Evolutionary conservation across 2,888 invertebrate species (phyloP).

Genomic region (Tetramorium bicarinatum): DNA sequence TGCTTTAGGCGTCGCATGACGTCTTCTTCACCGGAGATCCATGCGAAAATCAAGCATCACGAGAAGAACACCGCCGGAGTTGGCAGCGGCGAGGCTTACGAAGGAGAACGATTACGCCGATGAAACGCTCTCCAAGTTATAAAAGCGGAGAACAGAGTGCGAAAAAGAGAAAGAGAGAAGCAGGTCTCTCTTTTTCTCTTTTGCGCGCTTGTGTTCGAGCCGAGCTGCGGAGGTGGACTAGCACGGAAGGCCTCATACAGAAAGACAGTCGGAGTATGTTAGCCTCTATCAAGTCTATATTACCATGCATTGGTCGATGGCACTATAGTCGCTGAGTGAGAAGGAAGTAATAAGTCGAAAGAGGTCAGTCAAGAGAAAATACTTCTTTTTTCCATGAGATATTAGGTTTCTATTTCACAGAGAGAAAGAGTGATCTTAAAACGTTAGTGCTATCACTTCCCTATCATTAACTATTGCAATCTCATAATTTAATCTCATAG

Average conservation of each 20-base stretch:
- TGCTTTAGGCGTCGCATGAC: conserved; percentile 55
- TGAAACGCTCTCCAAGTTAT: conserved; percentile 50
- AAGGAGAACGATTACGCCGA: conserved; percentile 51
- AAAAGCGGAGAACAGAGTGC: conserved; percentile 38
- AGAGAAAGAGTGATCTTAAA: conserved; percentile 54
- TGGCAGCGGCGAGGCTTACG: conserved; percentile 37
- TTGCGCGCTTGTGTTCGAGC: conserved; percentile 36
- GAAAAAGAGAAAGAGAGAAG: conserved; percentile 38
- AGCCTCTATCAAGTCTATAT: conserved; percentile 68
- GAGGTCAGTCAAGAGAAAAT: conserved; percentile 57
- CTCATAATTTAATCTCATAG: background rate
- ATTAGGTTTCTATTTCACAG: conserved; percentile 61
- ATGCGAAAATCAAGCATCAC: conserved; percentile 50
- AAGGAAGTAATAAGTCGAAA: conserved; percentile 57
- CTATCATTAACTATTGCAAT: conserved; percentile 13
- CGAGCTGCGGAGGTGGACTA: conserved; percentile 57
- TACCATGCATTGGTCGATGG: conserved; percentile 61
- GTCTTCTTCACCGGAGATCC: conserved; percentile 52
- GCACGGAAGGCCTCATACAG: conserved; percentile 71
- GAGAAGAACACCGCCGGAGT: conserved; percentile 43
- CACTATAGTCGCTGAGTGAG: conserved; percentile 60
- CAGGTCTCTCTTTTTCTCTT: conserved; percentile 2
- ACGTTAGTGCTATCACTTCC: background rate
- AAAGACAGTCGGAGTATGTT: conserved; percentile 65
- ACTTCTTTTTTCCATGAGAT: conserved; percentile 64